Evolutionary conservation across 1,140 invertebrate species (phyloP), one percentile per base, ranked within the genome.

Genomic region (Orussus abietinus): DNA sequence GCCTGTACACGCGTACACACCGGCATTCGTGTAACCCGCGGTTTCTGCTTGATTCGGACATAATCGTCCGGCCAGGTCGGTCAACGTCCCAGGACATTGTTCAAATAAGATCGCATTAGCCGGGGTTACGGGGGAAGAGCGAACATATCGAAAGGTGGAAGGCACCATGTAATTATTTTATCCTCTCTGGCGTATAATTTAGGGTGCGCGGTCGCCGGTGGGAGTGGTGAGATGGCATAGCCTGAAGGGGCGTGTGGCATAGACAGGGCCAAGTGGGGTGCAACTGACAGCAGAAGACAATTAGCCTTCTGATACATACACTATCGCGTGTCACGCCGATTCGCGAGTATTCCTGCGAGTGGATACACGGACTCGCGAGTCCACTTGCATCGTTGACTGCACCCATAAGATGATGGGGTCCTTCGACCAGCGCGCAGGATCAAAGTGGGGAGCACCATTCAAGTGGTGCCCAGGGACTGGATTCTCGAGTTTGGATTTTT

Each of bases 231-330:
- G n/a, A n/a, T n/a, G n/a, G n/a, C n/a, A n/a, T 25, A 40, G 37
- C 54, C 52, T 49, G 57, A 53, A 60, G 57, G 61, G 55, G 60
- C 55, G 60, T 62, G 47, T 67, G 64, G 51, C 57, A 56, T 56
- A 54, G 64, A 67, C 62, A 67, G 62, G 54, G 47, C 54, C 57
- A 64, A 67, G 62, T 65, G 50, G 58, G 55, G 51, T 67, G 64
- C 60, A 64, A 59, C 64, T 66, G 64, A 66, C 64, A 66, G 64
- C 57, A 51, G 53, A 59, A 64, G 64, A 66, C 64, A 66, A 66
- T 66, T 64, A 66, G 59, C 55, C 55, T 59, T 60, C 56, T 55
- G 51, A 62, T 59, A 58, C 54, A 59, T 47, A 55, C 17, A 38
- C 32, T 49, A 42, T 42, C 35, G 33, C 51, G 43, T 38, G 53